phyloP scores from a whole-genome alignment of 2,113 vertebrate species.

The Heteronetta atricapilla region DNA sequence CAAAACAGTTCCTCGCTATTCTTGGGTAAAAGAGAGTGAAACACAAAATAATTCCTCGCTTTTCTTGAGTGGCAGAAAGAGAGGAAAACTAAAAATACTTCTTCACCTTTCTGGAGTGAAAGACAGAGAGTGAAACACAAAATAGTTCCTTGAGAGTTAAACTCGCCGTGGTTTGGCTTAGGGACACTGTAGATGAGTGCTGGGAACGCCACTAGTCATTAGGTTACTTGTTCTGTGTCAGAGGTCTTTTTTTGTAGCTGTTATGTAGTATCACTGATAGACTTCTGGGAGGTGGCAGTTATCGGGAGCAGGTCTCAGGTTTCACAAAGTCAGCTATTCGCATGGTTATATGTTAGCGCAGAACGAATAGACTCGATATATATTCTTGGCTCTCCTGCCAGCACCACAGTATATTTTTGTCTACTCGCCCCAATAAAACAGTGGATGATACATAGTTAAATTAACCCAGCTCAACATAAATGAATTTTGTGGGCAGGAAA shows the following conservation, averaged over 20 bases:
- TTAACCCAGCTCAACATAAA: background rate
- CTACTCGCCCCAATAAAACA: background rate
- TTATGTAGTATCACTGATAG: background rate
- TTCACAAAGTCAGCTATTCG: background rate
- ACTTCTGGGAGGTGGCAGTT: background rate
- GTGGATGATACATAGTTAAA: background rate
- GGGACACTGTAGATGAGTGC: background rate
- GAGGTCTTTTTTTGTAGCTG: background rate
- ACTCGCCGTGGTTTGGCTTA: background rate
- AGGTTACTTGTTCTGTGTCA: background rate
- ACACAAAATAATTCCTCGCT: too few relatives aligned
- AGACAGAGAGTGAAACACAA: too few relatives aligned
- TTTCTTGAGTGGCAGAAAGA: too few relatives aligned
- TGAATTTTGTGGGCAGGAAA: background rate
- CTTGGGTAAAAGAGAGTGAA: background rate
- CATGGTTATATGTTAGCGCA: background rate
- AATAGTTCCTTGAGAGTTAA: background rate
- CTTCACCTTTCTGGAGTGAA: too few relatives aligned
- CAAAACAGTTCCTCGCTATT: too few relatives aligned
- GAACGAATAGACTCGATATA: background rate
- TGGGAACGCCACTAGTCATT: background rate
- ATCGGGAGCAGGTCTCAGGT: background rate
- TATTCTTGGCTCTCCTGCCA: background rate
- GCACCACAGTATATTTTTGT: background rate
- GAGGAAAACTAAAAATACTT: too few relatives aligned